Evolutionary conservation across 1,140 invertebrate species (phyloP).

Genomic region (Drosophila orena): DNA sequence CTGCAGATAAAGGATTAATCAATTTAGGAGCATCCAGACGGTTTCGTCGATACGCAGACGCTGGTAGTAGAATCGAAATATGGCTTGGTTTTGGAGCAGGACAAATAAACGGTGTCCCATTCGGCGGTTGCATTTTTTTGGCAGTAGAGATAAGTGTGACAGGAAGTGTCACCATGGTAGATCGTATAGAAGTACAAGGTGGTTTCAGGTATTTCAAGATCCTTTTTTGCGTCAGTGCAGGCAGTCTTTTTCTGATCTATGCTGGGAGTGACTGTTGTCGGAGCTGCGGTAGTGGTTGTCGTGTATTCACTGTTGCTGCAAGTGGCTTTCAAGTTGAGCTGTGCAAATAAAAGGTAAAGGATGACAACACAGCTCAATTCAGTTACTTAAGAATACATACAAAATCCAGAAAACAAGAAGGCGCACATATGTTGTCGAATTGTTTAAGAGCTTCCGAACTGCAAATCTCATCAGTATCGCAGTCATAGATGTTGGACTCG

Average conservation of each 20-base stretch:
- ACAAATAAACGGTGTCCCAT: not conserved
- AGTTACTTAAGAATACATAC: not conserved
- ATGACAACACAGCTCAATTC: not conserved
- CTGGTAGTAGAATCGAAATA: constrained; percentile 3
- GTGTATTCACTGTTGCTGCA: constrained; percentile 13
- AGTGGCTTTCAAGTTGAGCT: not conserved
- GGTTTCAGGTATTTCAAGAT: not conserved
- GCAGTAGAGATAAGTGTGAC: constrained; percentile 31
- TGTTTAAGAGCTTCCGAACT: not conserved
- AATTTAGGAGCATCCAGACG: constrained; percentile 1
- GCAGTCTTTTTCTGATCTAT: not conserved
- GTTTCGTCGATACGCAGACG: constrained; percentile 10
- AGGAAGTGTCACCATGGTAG: constrained; percentile 1
- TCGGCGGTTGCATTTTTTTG: not conserved
- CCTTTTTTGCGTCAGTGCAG: constrained; percentile 1
- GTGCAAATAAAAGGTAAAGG: not conserved
- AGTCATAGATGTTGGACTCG: not conserved
- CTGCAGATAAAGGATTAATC: too few relatives aligned
- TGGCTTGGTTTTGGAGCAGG: not conserved
- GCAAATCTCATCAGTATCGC: constrained; percentile 23
- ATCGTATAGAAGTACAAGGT: constrained; percentile 8
- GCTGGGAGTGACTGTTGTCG: constrained; percentile 11
- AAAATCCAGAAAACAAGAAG: constrained; percentile 8
- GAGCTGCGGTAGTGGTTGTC: constrained; percentile 10
- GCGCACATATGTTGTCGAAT: constrained; percentile 1